Evolutionary conservation across 2,888 invertebrate species (phyloP).

Genomic region (Scelioninae gen. 1): DNA sequence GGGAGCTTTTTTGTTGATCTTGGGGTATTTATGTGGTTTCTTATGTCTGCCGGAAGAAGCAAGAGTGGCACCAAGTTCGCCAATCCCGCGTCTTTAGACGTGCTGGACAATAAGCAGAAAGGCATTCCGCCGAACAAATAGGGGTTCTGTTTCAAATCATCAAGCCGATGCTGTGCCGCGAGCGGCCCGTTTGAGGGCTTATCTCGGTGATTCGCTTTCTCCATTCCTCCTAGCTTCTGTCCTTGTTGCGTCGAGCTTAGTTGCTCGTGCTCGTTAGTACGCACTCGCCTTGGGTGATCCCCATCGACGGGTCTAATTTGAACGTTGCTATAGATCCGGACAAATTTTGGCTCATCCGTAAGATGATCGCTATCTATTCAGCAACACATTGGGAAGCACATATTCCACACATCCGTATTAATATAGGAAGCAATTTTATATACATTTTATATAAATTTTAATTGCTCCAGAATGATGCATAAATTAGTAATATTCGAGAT

Average conservation of each 20-base stretch:
- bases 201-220: too few species aligned
- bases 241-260: slow-evolving; percentile 46
- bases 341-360: slow-evolving; percentile 61
- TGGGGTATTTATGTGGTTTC: slow-evolving; percentile 6
- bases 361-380: slow-evolving; percentile 65
- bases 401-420: slow-evolving; percentile 14
- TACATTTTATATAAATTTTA: too few species aligned
- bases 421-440: slow-evolving; percentile 1
- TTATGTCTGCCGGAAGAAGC: too few species aligned
- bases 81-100: slow-evolving; percentile 24
- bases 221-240: slow-evolving; percentile 30
- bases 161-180: slow-evolving; percentile 63
- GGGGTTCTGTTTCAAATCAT: slow-evolving; percentile 69
- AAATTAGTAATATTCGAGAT: too few species aligned
- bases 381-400: too few species aligned
- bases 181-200: slow-evolving; percentile 80
- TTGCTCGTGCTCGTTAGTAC: slow-evolving; percentile 69
- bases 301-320: slow-evolving; percentile 71
- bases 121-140: slow-evolving; percentile 54
- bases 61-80: slow-evolving; percentile 25
- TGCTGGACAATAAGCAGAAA: slow-evolving; percentile 65
- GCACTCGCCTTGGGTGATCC: slow-evolving; percentile 71
- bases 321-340: slow-evolving; percentile 62
- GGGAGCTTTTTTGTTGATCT: slow-evolving; percentile 12
- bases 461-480: too few species aligned